Conservation (phyloP, 2,888 invertebrate species). For the Chloromyia formosa region DNA sequence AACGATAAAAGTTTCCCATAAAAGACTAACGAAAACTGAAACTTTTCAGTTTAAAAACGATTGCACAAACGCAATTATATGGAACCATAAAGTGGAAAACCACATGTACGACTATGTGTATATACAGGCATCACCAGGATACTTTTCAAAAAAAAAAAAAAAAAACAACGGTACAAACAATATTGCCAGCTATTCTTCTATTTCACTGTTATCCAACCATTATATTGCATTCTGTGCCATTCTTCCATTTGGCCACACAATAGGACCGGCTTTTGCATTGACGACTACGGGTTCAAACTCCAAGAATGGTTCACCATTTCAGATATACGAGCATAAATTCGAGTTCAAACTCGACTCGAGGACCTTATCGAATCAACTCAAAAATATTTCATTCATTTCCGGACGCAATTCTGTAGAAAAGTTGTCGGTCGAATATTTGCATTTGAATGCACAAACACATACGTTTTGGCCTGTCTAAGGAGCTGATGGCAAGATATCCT, state of each 20-base stretch:
- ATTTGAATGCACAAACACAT: constrained; percentile 21
- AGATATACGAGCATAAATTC: neutral
- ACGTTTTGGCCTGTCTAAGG: neutral
- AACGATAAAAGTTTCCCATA: neutral
- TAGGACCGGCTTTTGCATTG: neutral
- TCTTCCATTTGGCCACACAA: constrained; percentile 22
- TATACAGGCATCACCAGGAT: neutral
- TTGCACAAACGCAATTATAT: neutral
- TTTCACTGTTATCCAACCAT: neutral
- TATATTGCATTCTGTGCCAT: constrained; percentile 9
- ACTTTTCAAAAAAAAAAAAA: too few species aligned
- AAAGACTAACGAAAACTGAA: neutral
- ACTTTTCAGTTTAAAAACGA: neutral
- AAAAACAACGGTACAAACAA: neutral
- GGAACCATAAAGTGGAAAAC: neutral
- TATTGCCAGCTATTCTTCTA: constrained; percentile 2
- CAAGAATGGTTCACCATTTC: neutral
- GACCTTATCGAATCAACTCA: constrained; percentile 37
- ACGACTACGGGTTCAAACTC: neutral
- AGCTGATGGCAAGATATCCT: neutral
- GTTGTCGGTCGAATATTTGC: constrained; percentile 25
- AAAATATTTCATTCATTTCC: constrained; percentile 39
- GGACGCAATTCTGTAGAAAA: constrained; percentile 32
- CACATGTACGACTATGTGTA: neutral
- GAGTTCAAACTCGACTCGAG: neutral